A percentile compares a stretch with the other conserved stretches of the same genome.
Evolutionary conservation across 2,113 vertebrate genomes (phyloP).

Genomic region (Felis catus): F.catus_Fca126_mat1.0 CM031420.1:61518501-61519000

Average conservation of each 20-base stretch:
- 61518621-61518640: constrained; percentile 31
- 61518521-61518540: neutral
- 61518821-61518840: neutral
- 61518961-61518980: neutral
- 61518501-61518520: neutral
- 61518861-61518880: neutral
- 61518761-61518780: neutral
- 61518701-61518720: neutral
- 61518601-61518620: neutral
- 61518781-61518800: neutral
- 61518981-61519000: neutral
- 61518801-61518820: neutral
- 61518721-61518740: neutral
- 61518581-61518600: neutral
- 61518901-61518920: neutral
- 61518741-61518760: neutral
- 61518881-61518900: neutral
- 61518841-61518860: neutral
- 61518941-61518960: neutral
- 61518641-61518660: neutral
- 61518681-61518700: neutral
- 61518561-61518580: neutral
- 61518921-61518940: neutral
- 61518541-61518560: neutral
- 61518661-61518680: neutral